phyloP scores from a whole-genome alignment of 2,888 invertebrate genomes.

The Tetragonisca angustula region DNA sequence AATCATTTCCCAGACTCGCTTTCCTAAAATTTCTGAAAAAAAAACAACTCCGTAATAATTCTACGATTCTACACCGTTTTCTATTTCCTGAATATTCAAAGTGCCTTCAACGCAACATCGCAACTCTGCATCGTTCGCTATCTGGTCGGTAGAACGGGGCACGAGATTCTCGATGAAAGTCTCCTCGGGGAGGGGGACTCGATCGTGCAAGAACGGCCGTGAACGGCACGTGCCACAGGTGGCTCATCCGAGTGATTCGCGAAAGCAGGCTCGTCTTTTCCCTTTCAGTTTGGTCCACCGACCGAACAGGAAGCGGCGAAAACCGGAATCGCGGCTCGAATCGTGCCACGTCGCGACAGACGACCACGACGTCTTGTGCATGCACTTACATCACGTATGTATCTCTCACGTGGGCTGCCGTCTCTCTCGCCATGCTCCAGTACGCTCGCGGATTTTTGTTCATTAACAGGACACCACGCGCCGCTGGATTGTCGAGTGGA shows the following conservation, averaged over 20 bases:
- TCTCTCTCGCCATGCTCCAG: constrained; percentile 73
- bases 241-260: constrained; percentile 65
- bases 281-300: constrained; percentile 51
- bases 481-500: constrained; percentile 42
- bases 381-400: constrained; percentile 38
- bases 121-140: not conserved
- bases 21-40: not conserved
- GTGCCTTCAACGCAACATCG: not conserved
- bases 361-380: not conserved
- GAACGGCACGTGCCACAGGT: constrained; percentile 68
- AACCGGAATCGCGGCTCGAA: constrained; percentile 60
- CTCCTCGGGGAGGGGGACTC: constrained; percentile 1
- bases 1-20: not conserved
- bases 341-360: constrained; percentile 46
- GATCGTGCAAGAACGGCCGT: constrained; percentile 40
- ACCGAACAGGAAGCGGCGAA: constrained; percentile 32
- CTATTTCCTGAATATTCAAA: no score
- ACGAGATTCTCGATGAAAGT: constrained; percentile 7
- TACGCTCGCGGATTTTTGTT: constrained; percentile 73
- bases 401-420: constrained; percentile 59
- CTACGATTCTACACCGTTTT: no score
- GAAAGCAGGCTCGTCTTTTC: constrained; percentile 58
- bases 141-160: not conserved
- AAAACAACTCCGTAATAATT: no score
- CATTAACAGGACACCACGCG: constrained; percentile 71